Conservation (phyloP, 2,888 invertebrate species). For the Meloe dianella region DNA sequence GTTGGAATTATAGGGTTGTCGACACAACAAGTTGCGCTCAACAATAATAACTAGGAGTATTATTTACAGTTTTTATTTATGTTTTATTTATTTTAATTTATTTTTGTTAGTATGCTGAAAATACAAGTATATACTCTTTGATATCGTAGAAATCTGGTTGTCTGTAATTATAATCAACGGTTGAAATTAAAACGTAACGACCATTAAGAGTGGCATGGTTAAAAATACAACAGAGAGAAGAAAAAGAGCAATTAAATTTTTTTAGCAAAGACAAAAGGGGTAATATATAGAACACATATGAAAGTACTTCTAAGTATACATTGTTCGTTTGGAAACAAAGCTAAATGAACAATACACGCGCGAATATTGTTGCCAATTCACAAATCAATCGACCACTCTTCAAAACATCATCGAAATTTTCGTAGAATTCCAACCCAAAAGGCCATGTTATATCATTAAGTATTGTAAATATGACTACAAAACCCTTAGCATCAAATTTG, state of each 20-base stretch:
- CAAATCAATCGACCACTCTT: conserved; percentile 17
- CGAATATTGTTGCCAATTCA: conserved; percentile 1
- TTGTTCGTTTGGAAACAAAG: conserved; percentile 37
- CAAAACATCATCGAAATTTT: conserved; percentile 18
- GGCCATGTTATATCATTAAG: not conserved
- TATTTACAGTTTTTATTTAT: not conserved
- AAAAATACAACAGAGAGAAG: conserved; percentile 42
- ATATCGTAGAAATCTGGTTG: conserved; percentile 3
- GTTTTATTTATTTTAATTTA: conserved; percentile 9
- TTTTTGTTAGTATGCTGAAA: no score
- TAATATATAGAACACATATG: conserved; percentile 39
- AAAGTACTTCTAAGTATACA: conserved; percentile 20
- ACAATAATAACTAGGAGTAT: not conserved
- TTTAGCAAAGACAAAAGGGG: conserved; percentile 39
- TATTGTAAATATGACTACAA: not conserved
- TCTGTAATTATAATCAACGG: conserved; percentile 38
- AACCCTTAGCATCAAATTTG: conserved; percentile 44
- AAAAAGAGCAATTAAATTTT: conserved; percentile 51
- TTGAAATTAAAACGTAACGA: conserved; percentile 43
- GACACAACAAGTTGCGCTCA: conserved; percentile 21
- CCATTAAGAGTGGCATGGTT: conserved; percentile 46
- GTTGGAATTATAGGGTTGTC: conserved; percentile 40
- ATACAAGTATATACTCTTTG: no score
- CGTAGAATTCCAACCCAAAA: not conserved
- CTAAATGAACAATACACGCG: conserved; percentile 17